These are phyloP conservation scores for Ectemnius continuus DNA, from an alignment of 2,888 invertebrate species.

Conservation along the genomic window DNA sequence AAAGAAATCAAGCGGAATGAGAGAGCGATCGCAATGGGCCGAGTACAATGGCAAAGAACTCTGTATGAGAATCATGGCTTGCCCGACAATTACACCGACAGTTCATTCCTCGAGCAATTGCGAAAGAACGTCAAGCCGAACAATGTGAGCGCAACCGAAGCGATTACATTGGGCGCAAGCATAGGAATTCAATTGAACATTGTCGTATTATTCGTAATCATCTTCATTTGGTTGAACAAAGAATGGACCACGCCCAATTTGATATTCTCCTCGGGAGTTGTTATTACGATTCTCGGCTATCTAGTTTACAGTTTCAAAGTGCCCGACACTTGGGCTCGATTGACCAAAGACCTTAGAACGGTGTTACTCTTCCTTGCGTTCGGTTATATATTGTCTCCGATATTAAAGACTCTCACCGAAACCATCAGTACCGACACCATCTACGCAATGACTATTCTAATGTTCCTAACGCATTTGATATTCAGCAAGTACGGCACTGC, in stretches of 20 bases:
- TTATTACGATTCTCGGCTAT: conserved; percentile 83
- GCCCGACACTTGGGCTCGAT: conserved; percentile 54
- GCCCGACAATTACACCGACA: conserved; percentile 95
- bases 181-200: conserved; percentile 90
- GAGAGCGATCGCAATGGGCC: no score
- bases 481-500: conserved; percentile 95
- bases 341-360: conserved; percentile 85
- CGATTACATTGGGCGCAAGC: conserved; percentile 86
- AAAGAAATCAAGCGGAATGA: no score
- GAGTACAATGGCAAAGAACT: conserved; percentile 88
- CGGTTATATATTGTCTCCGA: conserved; percentile 93
- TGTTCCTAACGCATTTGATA: conserved; percentile 92
- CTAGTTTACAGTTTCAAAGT: conserved; percentile 78
- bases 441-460: conserved; percentile 93
- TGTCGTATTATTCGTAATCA: conserved; percentile 85
- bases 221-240: conserved; percentile 87
- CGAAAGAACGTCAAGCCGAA: conserved; percentile 90
- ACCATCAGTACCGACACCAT: conserved; percentile 99
- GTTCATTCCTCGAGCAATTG: conserved; percentile 90
- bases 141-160: conserved; percentile 85
- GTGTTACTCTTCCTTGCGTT: conserved; percentile 90
- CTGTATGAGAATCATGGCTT: conserved; percentile 92
- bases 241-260: conserved; percentile 83
- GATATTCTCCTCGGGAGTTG: conserved; percentile 81
- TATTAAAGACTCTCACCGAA: conserved; percentile 95